Conservation (phyloP, 2,888 invertebrate species). For the Dicyrtomina minuta region DNA sequence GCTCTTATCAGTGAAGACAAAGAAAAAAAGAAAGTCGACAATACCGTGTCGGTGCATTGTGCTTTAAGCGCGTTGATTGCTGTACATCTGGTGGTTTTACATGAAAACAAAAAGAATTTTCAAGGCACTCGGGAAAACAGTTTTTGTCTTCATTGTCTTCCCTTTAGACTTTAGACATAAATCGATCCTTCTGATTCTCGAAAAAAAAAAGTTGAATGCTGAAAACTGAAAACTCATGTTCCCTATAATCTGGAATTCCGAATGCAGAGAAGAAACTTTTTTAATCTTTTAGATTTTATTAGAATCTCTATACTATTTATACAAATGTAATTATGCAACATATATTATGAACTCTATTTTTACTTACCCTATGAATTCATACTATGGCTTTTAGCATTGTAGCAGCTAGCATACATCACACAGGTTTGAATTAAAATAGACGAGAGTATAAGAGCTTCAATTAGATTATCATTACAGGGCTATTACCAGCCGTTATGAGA, state of each 20-base stretch:
- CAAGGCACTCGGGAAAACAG: slow-evolving; percentile 2
- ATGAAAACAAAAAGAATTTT: slow-evolving; percentile 7
- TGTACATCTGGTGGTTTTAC: not conserved
- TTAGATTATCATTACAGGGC: too few relatives aligned
- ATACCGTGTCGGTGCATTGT: slow-evolving; percentile 3
- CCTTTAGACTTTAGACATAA: not conserved
- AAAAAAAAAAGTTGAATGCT: slow-evolving; percentile 14
- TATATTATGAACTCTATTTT: too few relatives aligned
- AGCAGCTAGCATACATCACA: too few relatives aligned
- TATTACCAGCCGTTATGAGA: too few relatives aligned
- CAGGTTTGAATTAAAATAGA: too few relatives aligned
- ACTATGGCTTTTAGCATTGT: too few relatives aligned
- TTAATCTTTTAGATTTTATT: not conserved
- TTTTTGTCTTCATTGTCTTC: slow-evolving; percentile 13
- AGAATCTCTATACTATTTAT: too few relatives aligned
- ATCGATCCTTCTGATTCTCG: slow-evolving; percentile 14
- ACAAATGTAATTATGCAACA: too few relatives aligned
- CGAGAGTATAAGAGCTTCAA: too few relatives aligned
- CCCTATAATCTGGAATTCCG: slow-evolving; percentile 14
- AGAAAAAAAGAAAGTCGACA: not conserved
- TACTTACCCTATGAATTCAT: too few relatives aligned
- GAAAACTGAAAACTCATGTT: slow-evolving; percentile 18
- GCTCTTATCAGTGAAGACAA: too few relatives aligned
- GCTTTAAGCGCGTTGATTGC: not conserved
- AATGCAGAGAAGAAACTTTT: not conserved